A percentile compares a stretch with the other conserved stretches of the same genome.
Conservation (phyloP, 2,113 vertebrate species). For the Triplophysa dalaica region DNA sequence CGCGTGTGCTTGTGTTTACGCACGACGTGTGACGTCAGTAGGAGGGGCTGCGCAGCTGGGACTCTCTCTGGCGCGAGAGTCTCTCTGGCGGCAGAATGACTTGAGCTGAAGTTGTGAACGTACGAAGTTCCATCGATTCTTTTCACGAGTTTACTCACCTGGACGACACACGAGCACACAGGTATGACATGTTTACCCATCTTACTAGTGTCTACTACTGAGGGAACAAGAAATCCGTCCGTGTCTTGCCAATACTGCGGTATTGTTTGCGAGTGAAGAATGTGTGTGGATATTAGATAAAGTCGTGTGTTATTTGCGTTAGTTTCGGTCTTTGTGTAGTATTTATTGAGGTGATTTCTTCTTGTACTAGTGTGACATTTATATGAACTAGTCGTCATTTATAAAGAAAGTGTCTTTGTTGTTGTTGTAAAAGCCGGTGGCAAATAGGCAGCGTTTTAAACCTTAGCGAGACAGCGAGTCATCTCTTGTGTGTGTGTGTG, state of each 20-base stretch:
- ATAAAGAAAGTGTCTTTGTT: background rate
- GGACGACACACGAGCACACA: background rate
- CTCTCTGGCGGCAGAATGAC: background rate
- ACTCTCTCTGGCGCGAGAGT: background rate
- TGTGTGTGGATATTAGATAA: background rate
- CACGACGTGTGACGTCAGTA: background rate
- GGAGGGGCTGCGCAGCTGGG: background rate
- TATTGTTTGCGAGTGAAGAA: background rate
- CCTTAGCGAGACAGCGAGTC: background rate
- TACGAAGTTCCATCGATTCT: background rate
- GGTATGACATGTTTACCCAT: background rate
- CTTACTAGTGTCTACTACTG: too few relatives aligned
- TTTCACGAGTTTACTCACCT: background rate
- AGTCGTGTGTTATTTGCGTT: background rate
- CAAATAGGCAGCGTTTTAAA: background rate
- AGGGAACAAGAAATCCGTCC: background rate
- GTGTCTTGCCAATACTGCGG: too few relatives aligned
- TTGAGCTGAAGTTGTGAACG: background rate
- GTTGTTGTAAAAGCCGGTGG: background rate
- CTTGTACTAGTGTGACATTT: background rate
- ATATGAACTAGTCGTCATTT: background rate
- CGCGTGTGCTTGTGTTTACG: background rate
- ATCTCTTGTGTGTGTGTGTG: background rate
- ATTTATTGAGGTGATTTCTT: background rate
- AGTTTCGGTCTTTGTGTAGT: background rate